phyloP scores from a whole-genome alignment of 2,888 invertebrate genomes.

The Acronicta alni region DNA sequence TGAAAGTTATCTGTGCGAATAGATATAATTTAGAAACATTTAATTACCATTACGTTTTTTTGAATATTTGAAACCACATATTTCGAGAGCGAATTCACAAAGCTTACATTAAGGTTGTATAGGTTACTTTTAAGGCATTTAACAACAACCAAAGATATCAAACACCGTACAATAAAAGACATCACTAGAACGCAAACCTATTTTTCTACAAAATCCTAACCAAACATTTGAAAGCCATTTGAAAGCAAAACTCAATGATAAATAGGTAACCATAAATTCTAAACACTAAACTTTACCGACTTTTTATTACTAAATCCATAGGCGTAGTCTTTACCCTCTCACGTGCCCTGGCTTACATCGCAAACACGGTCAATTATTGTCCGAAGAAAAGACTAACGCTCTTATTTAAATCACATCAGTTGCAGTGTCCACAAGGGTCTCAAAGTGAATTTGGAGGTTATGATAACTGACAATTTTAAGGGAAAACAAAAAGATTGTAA shows the following conservation, averaged over 20 bases:
- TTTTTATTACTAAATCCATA: conserved; percentile 88
- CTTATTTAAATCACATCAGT: conserved; percentile 69
- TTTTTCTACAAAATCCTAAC: not conserved
- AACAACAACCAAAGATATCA: not conserved
- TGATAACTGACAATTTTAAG: conserved; percentile 39
- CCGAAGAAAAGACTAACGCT: conserved; percentile 58
- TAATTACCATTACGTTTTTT: not conserved
- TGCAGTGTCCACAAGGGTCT: conserved; percentile 57
- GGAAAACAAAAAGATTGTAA: conserved; percentile 35
- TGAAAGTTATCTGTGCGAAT: conserved; percentile 11
- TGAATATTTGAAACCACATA: not conserved
- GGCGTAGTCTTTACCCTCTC: conserved; percentile 79
- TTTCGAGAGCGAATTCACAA: conserved; percentile 6
- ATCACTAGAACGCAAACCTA: conserved; percentile 3
- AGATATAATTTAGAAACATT: conserved; percentile 4
- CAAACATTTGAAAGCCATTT: conserved; percentile 1
- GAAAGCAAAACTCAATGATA: conserved; percentile 10
- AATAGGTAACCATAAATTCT: conserved; percentile 46
- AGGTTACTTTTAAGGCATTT: no score
- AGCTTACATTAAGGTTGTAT: no score
- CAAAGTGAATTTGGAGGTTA: conserved; percentile 46
- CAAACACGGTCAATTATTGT: conserved; percentile 69
- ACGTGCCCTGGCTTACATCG: conserved; percentile 78
- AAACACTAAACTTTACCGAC: conserved; percentile 85
- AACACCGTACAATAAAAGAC: conserved; percentile 4